These are phyloP conservation scores for Synanthedon myopaeformis DNA, from an alignment of 2,888 invertebrate genomes.

Conservation along the genomic window DNA sequence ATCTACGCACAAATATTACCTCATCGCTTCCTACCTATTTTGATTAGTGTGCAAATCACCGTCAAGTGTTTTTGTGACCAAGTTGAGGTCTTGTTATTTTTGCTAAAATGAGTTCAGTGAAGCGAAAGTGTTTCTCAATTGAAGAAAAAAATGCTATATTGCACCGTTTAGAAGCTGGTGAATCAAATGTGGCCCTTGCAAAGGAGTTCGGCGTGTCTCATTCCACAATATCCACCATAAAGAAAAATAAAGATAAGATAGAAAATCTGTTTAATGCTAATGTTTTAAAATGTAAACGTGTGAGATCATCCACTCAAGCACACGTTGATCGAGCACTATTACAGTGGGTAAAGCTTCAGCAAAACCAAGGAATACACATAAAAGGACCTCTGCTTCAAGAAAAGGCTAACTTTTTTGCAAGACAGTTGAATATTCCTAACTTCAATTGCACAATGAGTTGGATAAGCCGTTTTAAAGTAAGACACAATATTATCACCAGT, in stretches of 20 bases:
- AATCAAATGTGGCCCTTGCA: constrained; percentile 14
- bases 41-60: neutral
- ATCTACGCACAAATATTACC: neutral
- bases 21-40: neutral
- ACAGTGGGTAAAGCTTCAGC: constrained; percentile 11
- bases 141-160: constrained; percentile 14
- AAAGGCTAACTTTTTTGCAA: constrained; percentile 15
- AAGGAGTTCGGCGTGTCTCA: constrained; percentile 18
- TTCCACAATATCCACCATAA: constrained; percentile 18
- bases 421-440: constrained; percentile 7
- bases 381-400: constrained; percentile 15
- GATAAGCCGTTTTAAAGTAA: constrained; percentile 13
- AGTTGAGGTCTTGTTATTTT: too few species aligned
- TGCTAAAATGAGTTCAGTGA: constrained; percentile 10
- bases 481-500: constrained; percentile 12
- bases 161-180: constrained; percentile 15
- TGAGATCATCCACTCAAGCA: constrained; percentile 10
- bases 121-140: constrained; percentile 12
- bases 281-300: constrained; percentile 15
- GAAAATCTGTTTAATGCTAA: constrained; percentile 14
- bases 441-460: constrained; percentile 13
- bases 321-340: constrained; percentile 8
- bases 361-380: constrained; percentile 9
- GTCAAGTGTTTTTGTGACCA: neutral
- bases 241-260: constrained; percentile 16